Percentiles rank a stretch among this genome's conserved stretches.
These are phyloP conservation scores for Gerris buenoi DNA, from an alignment of 1,140 invertebrate species.

Conservation along the genomic window DNA sequence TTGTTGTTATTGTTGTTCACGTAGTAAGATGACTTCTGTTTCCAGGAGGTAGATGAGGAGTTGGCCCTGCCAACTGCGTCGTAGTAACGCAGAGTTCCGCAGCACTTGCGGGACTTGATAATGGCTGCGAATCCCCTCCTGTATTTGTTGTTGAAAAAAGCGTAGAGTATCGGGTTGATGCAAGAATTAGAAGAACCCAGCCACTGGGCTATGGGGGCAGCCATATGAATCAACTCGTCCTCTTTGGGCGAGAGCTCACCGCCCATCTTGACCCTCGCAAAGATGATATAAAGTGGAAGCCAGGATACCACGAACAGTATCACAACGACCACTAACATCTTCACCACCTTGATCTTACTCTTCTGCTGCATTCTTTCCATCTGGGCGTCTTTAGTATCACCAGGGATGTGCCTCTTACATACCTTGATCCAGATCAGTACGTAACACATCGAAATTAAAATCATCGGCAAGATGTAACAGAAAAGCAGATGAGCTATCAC, in stretches of 20 bases:
- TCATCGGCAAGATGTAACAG: conserved; percentile 85
- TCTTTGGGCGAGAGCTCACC: conserved; percentile 51
- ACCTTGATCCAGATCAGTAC: conserved; percentile 85
- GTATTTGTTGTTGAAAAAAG: conserved; percentile 94
- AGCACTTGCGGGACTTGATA: conserved; percentile 66
- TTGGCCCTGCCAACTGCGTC: conserved; percentile 62
- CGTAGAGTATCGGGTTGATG: conserved; percentile 95
- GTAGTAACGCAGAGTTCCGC: conserved; percentile 62
- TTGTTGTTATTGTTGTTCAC: conserved; percentile 35
- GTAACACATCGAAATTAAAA: conserved; percentile 82
- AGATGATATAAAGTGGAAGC: conserved; percentile 84
- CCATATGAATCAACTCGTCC: conserved; percentile 60
- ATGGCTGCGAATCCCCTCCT: conserved; percentile 81
- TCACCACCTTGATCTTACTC: conserved; percentile 85
- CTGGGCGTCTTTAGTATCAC: conserved; percentile 76
- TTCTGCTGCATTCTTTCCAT: conserved; percentile 83
- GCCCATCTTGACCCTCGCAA: conserved; percentile 69
- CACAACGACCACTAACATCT: conserved; percentile 91
- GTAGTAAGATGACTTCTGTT: conserved; percentile 66
- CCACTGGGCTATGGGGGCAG: conserved; percentile 88
- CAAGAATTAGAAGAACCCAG: conserved; percentile 88
- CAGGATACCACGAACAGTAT: conserved; percentile 87
- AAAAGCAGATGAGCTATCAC: conserved; percentile 74
- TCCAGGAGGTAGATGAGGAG: conserved; percentile 58
- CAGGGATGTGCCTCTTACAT: conserved; percentile 69